A percentile compares a stretch with the other conserved stretches of the same genome.
Conservation (phyloP, 2,888 invertebrate genomes). For the Mesodorylaimus sp. region DNA sequence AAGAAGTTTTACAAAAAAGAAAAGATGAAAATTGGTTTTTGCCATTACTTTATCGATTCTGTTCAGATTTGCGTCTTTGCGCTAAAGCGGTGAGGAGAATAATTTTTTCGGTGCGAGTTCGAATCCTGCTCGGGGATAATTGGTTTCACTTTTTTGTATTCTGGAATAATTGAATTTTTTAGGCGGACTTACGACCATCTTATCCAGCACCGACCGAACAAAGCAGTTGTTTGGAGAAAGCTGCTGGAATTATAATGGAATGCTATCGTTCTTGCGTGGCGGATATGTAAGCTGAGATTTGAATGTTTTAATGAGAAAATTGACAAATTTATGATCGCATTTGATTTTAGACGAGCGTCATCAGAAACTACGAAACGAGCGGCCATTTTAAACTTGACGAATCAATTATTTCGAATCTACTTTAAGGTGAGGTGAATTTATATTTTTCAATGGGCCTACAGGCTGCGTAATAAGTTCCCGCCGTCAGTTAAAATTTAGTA, state of each 20-base stretch:
- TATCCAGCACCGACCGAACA: neutral
- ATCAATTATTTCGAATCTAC: slow-evolving; percentile 91
- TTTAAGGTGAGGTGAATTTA: slow-evolving; percentile 75
- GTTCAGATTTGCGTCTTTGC: slow-evolving; percentile 63
- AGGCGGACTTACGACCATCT: slow-evolving; percentile 5
- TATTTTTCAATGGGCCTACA: slow-evolving; percentile 39
- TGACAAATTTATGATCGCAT: neutral
- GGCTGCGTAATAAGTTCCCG: no score
- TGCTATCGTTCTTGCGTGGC: slow-evolving; percentile 22
- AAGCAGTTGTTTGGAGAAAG: slow-evolving; percentile 18
- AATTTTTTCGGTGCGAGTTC: neutral
- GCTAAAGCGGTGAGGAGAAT: slow-evolving; percentile 33
- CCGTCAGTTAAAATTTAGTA: no score
- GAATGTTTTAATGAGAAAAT: neutral
- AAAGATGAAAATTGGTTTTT: slow-evolving; percentile 93
- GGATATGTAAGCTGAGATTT: slow-evolving; percentile 17
- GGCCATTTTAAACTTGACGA: slow-evolving; percentile 86
- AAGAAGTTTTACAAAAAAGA: slow-evolving; percentile 55
- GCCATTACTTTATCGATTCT: slow-evolving; percentile 73
- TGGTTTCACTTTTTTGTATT: neutral
- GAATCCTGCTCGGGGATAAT: neutral
- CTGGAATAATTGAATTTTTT: neutral
- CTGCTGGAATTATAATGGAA: slow-evolving; percentile 21
- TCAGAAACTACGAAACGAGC: slow-evolving; percentile 79
- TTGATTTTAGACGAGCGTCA: slow-evolving; percentile 46